A percentile compares a stretch with the other conserved stretches of the same genome.
These are phyloP conservation scores for Bubo bubo DNA, from an alignment of 2,113 vertebrate species.

Conservation along the genomic window DNA sequence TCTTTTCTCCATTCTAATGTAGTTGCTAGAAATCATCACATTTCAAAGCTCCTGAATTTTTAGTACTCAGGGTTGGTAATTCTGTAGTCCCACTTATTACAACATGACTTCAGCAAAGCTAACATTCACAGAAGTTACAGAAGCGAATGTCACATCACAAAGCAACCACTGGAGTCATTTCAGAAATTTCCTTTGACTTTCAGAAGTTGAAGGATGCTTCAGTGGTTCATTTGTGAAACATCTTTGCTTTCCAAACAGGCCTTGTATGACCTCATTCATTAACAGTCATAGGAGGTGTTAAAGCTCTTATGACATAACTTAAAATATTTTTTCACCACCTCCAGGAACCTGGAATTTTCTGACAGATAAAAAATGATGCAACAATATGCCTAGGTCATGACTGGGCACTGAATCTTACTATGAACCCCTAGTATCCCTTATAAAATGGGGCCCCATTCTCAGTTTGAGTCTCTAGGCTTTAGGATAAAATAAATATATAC, in stretches of 20 bases:
- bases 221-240: background rate
- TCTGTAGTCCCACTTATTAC: background rate
- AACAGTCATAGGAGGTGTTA: background rate
- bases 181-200: constrained; percentile 32
- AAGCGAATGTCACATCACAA: background rate
- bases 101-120: background rate
- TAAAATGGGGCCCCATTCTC: background rate
- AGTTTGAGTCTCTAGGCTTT: background rate
- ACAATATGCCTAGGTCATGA: background rate
- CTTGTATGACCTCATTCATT: constrained; percentile 4
- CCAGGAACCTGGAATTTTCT: constrained; percentile 53
- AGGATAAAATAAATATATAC: background rate
- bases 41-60: background rate
- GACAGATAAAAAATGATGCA: background rate
- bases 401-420: background rate
- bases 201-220: background rate
- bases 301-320: background rate
- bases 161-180: background rate
- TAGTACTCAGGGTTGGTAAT: background rate
- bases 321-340: background rate
- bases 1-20: background rate
- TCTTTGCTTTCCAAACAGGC: constrained; percentile 30
- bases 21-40: background rate
- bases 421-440: background rate
- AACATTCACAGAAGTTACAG: background rate